Conservation (phyloP, 2,113 vertebrate genomes). For the Pycnonotus jocosus region DNA sequence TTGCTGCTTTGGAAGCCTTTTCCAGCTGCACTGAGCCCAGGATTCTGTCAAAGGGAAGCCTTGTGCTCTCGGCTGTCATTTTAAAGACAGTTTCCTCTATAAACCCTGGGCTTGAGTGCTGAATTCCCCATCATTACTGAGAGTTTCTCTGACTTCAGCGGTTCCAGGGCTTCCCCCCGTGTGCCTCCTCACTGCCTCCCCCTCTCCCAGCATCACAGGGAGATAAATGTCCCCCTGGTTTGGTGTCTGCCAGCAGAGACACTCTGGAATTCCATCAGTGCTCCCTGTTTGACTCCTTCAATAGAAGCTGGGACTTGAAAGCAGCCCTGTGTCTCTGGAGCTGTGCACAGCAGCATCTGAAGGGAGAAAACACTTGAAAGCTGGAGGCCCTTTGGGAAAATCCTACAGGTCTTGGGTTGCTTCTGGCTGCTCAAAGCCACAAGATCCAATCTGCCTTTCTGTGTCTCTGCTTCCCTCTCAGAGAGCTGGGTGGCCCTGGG, state of each 20-base stretch:
- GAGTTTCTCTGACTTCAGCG: background rate
- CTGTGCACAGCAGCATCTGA: background rate
- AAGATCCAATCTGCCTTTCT: background rate
- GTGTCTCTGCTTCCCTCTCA: background rate
- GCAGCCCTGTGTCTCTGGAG: background rate
- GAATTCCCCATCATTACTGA: background rate
- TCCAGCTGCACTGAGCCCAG: background rate
- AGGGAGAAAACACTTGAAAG: background rate
- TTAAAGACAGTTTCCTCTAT: fast-evolving
- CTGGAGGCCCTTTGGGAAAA: background rate
- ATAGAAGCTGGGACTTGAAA: constrained; percentile 5
- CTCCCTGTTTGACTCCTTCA: background rate
- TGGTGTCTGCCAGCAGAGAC: background rate
- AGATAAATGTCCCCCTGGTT: background rate
- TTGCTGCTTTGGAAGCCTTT: background rate
- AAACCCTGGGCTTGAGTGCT: background rate
- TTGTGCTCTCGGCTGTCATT: background rate
- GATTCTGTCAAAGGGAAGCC: background rate
- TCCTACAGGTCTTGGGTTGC: background rate
- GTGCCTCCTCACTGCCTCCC: background rate
- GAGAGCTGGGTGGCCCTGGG: background rate
- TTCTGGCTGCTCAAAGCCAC: background rate
- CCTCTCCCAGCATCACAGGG: background rate
- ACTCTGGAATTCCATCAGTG: background rate
- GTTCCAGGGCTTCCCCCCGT: background rate